phyloP scores from a whole-genome alignment of 2,888 invertebrate species.

The Lydus trimaculatus region DNA sequence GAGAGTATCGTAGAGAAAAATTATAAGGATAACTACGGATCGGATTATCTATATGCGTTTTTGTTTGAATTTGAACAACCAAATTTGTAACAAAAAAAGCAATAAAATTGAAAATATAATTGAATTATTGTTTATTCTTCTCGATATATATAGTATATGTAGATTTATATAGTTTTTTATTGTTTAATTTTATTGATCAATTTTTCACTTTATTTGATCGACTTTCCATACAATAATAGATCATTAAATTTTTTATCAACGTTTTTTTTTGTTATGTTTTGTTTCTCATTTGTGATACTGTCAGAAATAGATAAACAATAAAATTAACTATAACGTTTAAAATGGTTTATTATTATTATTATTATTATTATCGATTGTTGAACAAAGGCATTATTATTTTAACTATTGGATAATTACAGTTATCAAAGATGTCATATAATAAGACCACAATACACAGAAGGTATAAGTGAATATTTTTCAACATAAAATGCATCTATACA shows the following conservation, averaged over 20 bases:
- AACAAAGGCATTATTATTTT: no score
- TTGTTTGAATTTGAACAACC: not conserved
- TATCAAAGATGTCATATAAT: no score
- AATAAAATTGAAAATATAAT: not conserved
- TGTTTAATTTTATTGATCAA: not conserved
- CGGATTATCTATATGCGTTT: not conserved
- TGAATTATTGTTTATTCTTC: not conserved
- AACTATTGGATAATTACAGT: no score
- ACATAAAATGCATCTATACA: no score
- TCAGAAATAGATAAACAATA: not conserved
- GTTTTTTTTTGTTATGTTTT: no score
- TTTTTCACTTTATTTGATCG: not conserved
- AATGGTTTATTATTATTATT: not conserved
- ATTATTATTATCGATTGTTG: no score
- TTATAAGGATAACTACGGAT: not conserved
- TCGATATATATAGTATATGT: no score
- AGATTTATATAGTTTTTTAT: not conserved
- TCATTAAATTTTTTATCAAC: not conserved
- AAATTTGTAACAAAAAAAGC: not conserved
- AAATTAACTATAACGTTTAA: not conserved
- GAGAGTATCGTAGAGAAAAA: no score
- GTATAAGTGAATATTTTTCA: no score
- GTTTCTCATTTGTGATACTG: not conserved
- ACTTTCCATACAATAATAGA: not conserved
- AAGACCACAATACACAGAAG: no score